These are phyloP conservation scores for Penaeus japonicus DNA, from an alignment of 1,140 invertebrate species.

Conservation along the genomic window DNA sequence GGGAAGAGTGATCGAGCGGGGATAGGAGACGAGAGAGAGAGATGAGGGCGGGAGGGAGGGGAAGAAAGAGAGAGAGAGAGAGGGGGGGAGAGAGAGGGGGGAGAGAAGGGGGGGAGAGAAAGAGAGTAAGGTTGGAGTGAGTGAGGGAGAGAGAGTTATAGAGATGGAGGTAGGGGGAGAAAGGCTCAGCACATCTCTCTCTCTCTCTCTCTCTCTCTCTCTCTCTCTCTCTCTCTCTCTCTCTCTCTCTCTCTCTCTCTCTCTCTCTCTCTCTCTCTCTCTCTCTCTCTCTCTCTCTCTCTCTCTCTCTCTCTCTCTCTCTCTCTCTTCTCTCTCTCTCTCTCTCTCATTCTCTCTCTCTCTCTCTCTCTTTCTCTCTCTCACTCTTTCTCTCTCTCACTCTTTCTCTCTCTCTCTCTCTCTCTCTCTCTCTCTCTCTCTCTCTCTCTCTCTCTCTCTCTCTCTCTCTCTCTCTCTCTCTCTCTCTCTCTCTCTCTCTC, in stretches of 20 bases:
- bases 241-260: conserved; percentile 30
- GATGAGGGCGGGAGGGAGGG: not conserved
- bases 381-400: not conserved
- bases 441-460: not conserved
- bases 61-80: not conserved
- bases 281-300: not conserved
- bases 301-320: not conserved
- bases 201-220: not conserved
- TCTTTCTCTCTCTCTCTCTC: not conserved
- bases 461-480: too few species aligned
- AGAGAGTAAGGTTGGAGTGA: conserved; percentile 2
- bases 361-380: not conserved
- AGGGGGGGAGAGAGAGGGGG: not conserved
- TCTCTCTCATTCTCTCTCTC: too few species aligned
- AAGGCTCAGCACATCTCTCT: not conserved
- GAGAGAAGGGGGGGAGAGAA: not conserved
- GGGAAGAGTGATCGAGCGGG: not conserved
- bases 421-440: not conserved
- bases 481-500: too few species aligned
- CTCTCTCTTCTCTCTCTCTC: not conserved
- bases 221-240: conserved; percentile 13
- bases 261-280: conserved; percentile 11
- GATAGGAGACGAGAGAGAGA: not conserved
- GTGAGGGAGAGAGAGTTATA: conserved; percentile 6
- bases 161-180: not conserved